Base-by-base conservation (phyloP, 2,797 vertebrate genomes). In the Danio kyathit region DNA sequence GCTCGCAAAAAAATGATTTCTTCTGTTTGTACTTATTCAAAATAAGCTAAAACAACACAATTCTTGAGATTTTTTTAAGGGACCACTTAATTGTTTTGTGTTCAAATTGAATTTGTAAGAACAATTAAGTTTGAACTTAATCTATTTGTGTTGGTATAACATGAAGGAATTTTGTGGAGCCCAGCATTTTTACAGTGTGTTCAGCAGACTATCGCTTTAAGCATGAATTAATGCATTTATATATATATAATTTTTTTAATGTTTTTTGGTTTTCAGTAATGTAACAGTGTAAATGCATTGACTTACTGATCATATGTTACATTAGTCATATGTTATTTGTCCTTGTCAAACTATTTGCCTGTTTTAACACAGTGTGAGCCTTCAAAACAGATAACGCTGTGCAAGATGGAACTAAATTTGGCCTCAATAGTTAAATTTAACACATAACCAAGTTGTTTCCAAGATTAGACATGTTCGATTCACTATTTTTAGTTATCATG, bases 291-390 rank as follows among this genome's bases (percentile, higher is more conserved):
- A 13, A 21, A 59, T 40, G 16, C 52, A 19, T 19, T 69, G 21
- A 41, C n/a, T 49, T 69, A 17, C 40, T 46, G n/a, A 19, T 40
- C 10, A 51, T 40, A 60, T 38, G 43, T 67, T 59, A 48, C 67
- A n/a, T 13, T 46, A 60, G 65, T 49, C 43, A 70, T 38, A 54
- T 10, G 17, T 38, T n/a, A 44, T 64, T 64, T 43, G 69, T 71
- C 51, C n/a, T 41, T 52, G 49, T 54, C 49, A 52, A 52, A 52
- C 67, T 8, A 19, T 70, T 75, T 83, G 48, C 61, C 63, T 64
- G 43, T 79, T 79, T 60, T 48, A 67, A 56, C 74, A 59, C 73
- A 77, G 49, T 61, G 74, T 49, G 59, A 77, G 81, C 51, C 78
- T 78, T 81, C 48, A 63, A 66, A 74, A 65, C 16, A 61, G 43